Conservation (phyloP, 2,113 vertebrate species). For the Varanus salvator region DNA sequence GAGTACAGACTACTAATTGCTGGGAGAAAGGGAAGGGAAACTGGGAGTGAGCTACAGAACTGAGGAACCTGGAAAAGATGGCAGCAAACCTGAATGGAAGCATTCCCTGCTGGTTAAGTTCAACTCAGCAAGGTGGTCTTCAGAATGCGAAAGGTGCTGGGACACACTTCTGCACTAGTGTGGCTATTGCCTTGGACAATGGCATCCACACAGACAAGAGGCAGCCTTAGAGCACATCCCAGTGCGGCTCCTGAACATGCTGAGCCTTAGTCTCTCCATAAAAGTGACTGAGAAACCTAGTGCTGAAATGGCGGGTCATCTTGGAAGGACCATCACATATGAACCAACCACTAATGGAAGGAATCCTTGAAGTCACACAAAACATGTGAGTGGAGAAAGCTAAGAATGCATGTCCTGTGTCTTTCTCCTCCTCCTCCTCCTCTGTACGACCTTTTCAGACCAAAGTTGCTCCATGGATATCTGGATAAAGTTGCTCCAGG, state of each 20-base stretch:
- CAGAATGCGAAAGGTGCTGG: background rate
- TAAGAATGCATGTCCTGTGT: background rate
- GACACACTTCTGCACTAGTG: too few species aligned
- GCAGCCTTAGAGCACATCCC: background rate
- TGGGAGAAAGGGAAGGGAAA: too few species aligned
- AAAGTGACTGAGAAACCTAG: background rate
- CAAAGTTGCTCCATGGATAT: background rate
- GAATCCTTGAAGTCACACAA: background rate
- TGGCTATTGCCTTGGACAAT: background rate
- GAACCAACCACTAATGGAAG: background rate
- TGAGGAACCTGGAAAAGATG: too few species aligned
- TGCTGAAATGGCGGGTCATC: background rate
- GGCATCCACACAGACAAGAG: background rate
- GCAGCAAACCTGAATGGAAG: too few species aligned
- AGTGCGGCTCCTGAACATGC: background rate
- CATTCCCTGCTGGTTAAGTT: background rate
- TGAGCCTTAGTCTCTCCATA: background rate
- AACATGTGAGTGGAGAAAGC: background rate
- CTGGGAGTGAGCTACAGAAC: too few species aligned
- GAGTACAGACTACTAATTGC: too few species aligned
- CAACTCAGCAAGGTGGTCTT: background rate
- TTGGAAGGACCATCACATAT: background rate
- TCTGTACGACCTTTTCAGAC: background rate
- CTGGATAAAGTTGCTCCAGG: background rate
- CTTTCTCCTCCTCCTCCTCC: background rate